A percentile compares a stretch with the other conserved stretches of the same genome.
Conservation (phyloP, 2,888 invertebrate species). For the Pseudococcus viburni region DNA sequence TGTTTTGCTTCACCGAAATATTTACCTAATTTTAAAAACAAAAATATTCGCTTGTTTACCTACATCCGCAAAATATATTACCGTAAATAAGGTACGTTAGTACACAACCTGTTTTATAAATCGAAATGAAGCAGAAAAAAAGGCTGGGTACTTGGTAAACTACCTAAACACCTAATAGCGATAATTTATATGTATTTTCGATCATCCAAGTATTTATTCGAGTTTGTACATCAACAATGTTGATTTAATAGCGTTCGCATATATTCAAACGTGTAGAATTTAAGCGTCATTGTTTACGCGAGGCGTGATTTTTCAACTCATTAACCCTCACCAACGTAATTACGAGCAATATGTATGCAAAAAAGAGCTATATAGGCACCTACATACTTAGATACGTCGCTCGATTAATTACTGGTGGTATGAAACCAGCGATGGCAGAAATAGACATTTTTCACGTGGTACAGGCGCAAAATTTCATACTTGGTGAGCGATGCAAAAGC, state of each 20-base stretch:
- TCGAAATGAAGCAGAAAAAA: background rate
- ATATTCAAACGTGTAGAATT: background rate
- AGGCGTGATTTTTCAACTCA: background rate
- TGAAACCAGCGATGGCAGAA: no score
- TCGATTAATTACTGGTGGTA: no score
- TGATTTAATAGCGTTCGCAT: background rate
- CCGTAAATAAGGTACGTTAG: background rate
- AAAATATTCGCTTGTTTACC: slow-evolving; percentile 17
- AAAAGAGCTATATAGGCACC: no score
- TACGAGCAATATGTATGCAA: no score
- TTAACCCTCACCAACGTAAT: slow-evolving; percentile 20
- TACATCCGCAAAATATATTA: background rate
- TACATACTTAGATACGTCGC: no score
- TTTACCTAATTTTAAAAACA: slow-evolving; percentile 7
- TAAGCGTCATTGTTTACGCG: slow-evolving; percentile 18
- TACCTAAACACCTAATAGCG: background rate
- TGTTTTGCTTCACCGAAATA: background rate
- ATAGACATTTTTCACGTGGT: no score
- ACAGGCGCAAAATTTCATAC: no score
- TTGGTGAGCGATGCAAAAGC: no score
- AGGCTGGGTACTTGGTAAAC: background rate
- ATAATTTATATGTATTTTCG: background rate
- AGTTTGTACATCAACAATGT: background rate
- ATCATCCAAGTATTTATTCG: background rate
- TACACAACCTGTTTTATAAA: background rate